phyloP scores from a whole-genome alignment of 2,113 vertebrate genomes.

The Bothrops jararaca region DNA sequence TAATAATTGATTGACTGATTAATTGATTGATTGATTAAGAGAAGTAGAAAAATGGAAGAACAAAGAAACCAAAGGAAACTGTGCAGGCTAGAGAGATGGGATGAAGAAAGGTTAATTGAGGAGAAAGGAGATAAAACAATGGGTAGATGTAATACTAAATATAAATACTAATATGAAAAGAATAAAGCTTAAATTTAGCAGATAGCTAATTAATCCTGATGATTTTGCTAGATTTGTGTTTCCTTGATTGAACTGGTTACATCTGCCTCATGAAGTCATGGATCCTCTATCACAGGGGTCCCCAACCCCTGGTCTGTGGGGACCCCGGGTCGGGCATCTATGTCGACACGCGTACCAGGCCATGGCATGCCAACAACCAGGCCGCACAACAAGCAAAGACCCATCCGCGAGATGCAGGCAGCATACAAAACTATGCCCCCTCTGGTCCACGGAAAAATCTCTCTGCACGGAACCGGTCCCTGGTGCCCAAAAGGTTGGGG shows the following conservation, averaged over 20 bases:
- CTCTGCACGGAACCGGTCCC: too few species aligned
- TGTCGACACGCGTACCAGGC: too few species aligned
- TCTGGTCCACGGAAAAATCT: too few species aligned
- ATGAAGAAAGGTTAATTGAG: background rate
- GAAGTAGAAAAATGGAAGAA: background rate
- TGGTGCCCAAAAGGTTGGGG: too few species aligned
- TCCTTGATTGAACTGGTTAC: background rate
- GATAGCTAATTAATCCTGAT: background rate
- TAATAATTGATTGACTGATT: background rate
- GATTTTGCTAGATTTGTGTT: background rate
- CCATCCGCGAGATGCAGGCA: too few species aligned
- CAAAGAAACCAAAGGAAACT: background rate
- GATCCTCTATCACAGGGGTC: background rate
- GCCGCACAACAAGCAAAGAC: too few species aligned
- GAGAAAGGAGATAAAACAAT: background rate
- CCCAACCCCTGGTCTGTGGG: too few species aligned
- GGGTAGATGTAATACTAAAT: background rate
- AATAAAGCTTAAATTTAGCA: background rate
- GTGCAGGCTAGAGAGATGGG: background rate
- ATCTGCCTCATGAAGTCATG: background rate
- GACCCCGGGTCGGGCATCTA: too few species aligned
- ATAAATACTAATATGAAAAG: background rate
- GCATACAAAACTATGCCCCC: too few species aligned
- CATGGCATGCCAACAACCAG: too few species aligned
- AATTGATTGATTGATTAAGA: background rate